phyloP scores from a whole-genome alignment of 2,113 vertebrate genomes.

The Calyptommatus sinebrachiatus region DNA sequence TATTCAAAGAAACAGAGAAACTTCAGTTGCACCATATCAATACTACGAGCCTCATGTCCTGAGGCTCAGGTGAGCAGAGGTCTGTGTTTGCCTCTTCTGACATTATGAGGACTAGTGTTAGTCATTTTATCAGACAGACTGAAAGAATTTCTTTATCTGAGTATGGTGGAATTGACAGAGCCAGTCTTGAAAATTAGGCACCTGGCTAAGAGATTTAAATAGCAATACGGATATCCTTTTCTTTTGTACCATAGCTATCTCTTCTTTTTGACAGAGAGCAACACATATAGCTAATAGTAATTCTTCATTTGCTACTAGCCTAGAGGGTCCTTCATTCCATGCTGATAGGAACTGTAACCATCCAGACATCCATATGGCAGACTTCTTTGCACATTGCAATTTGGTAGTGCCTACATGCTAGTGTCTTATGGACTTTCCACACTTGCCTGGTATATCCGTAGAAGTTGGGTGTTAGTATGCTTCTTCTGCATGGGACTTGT shows the following conservation, averaged over 20 bases:
- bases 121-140: background rate
- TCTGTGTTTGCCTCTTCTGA: background rate
- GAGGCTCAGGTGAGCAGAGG: background rate
- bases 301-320: too few relatives aligned
- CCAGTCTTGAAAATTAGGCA: background rate
- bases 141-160: background rate
- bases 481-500: too few relatives aligned
- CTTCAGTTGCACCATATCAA: background rate
- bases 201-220: background rate
- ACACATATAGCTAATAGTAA: too few relatives aligned
- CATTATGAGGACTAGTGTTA: background rate
- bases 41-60: background rate
- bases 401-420: too few relatives aligned
- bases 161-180: background rate
- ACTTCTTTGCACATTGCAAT: too few relatives aligned
- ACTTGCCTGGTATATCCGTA: too few relatives aligned
- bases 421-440: too few relatives aligned
- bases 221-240: background rate
- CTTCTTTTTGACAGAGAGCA: background rate
- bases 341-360: too few relatives aligned
- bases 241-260: background rate
- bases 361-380: too few relatives aligned
- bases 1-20: conserved; percentile 12
- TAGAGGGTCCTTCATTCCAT: too few relatives aligned
- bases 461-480: too few relatives aligned